Evolutionary conservation across 2,888 invertebrate genomes (phyloP).

Genomic region (Nephrotoma appendiculata): DNA sequence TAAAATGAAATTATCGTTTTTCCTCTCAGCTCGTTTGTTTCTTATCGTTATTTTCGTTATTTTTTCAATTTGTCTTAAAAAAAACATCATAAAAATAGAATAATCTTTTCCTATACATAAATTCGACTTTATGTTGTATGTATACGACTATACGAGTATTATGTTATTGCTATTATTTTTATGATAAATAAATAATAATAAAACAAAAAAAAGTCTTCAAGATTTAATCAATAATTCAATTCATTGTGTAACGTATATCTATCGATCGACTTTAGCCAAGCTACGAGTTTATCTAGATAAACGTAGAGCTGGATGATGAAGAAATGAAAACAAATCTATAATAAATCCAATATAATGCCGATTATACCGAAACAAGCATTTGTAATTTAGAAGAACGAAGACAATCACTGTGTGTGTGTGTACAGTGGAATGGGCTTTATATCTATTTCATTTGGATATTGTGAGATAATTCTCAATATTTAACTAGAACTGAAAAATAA

Average conservation of each 20-base stretch:
- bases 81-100: background rate
- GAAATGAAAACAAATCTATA: background rate
- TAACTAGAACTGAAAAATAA: no score
- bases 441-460: background rate
- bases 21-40: background rate
- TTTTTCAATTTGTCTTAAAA: background rate
- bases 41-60: background rate
- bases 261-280: background rate
- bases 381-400: background rate
- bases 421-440: background rate
- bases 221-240: background rate
- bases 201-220: background rate
- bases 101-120: background rate
- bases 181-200: background rate
- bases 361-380: background rate
- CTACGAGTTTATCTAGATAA: background rate
- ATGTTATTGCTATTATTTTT: background rate
- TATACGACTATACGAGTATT: no score
- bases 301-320: background rate
- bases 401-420: background rate
- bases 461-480: no score
- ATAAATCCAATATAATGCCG: background rate
- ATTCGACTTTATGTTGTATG: background rate
- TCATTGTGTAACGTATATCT: background rate
- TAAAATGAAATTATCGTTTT: background rate